Evolutionary conservation across 2,113 vertebrate species (phyloP).

Genomic region (Vombatus ursinus): DNA sequence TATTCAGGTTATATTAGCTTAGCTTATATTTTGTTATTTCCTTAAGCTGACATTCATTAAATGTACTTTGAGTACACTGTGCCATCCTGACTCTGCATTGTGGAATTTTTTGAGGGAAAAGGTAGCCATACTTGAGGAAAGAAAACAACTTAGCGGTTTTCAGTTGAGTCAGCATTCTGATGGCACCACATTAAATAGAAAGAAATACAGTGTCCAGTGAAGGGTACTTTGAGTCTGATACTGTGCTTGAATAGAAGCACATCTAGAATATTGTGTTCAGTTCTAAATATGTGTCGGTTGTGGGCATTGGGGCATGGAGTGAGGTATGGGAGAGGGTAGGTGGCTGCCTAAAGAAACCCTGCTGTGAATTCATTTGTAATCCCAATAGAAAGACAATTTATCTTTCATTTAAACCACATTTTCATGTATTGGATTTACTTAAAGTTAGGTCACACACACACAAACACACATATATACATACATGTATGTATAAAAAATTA

Average conservation of each 20-base stretch:
- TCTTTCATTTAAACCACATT: conserved; percentile 24
- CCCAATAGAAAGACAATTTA: background rate
- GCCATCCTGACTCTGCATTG: background rate
- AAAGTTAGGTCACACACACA: background rate
- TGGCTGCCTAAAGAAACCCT: background rate
- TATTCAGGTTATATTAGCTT: background rate
- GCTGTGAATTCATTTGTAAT: background rate
- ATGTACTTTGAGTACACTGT: background rate
- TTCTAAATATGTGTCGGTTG: background rate
- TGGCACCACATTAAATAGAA: background rate
- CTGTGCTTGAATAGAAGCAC: background rate
- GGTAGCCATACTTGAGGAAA: background rate
- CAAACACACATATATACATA: too few relatives aligned
- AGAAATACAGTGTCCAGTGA: background rate
- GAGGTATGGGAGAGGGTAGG: background rate
- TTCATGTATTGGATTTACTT: conserved; percentile 42
- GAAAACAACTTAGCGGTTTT: background rate
- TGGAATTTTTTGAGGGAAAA: background rate
- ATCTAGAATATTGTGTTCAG: background rate
- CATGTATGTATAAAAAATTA: background rate
- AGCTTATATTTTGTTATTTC: background rate
- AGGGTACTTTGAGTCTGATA: background rate
- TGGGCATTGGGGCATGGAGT: background rate
- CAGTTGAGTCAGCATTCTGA: background rate
- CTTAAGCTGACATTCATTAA: background rate